A percentile compares a stretch with the other conserved stretches of the same genome.
phyloP scores from a whole-genome alignment of 2,113 vertebrate genomes.

The Ailuropoda melanoleuca region DNA sequence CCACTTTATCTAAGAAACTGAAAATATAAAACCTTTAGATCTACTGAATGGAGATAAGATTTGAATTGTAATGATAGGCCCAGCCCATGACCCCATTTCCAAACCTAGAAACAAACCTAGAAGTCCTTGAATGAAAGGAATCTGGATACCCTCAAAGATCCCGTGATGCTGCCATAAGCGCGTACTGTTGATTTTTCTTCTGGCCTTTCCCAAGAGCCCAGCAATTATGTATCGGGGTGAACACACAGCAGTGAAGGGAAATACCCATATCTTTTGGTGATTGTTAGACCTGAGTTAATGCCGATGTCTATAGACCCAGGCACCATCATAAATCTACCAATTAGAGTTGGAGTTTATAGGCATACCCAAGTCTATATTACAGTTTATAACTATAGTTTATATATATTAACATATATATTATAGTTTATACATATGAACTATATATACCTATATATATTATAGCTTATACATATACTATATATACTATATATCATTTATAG shows the following conservation, averaged over 20 bases:
- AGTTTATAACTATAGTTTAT: neutral
- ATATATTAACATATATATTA: no score
- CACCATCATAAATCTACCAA: neutral
- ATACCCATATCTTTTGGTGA: neutral
- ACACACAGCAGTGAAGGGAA: neutral
- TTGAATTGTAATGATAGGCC: neutral
- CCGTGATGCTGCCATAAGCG: neutral
- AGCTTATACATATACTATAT: no score
- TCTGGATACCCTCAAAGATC: neutral
- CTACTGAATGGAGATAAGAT: neutral
- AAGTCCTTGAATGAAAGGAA: neutral
- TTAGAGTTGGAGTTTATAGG: neutral
- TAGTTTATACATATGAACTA: no score
- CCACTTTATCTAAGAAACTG: neutral
- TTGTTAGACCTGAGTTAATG: neutral
- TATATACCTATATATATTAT: no score
- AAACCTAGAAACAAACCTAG: neutral
- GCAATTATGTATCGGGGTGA: neutral
- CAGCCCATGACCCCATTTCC: neutral
- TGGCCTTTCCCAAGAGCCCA: neutral
- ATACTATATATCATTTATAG: neutral
- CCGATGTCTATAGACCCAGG: neutral
- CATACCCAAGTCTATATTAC: neutral
- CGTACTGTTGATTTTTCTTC: neutral
- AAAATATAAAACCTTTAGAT: neutral